Conservation (phyloP, 1,140 invertebrate genomes). For the Hypsibius dujardini region DNA sequence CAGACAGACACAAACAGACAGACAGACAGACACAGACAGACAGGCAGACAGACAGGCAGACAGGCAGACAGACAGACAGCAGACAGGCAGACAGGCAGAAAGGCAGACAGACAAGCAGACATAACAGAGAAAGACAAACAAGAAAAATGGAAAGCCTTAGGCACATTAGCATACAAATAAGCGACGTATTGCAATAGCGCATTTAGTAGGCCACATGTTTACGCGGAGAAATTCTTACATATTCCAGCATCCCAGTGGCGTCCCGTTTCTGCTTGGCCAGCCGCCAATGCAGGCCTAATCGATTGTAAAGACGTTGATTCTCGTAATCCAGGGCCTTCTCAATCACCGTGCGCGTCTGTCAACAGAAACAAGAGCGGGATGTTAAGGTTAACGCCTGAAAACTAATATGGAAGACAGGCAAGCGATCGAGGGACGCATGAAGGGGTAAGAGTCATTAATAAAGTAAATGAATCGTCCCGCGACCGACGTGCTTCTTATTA, state of each 20-base stretch:
- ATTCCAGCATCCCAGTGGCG: conserved; percentile 92
- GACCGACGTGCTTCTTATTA: too few species aligned
- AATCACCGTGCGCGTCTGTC: conserved; percentile 72
- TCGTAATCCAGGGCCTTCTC: conserved; percentile 91
- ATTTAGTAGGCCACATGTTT: background rate
- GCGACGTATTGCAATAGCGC: background rate
- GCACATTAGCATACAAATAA: background rate
- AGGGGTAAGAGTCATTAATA: too few species aligned
- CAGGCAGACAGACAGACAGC: too few species aligned
- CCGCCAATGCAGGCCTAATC: conserved; percentile 48
- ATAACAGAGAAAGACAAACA: too few species aligned
- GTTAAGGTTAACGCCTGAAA: conserved; percentile 16
- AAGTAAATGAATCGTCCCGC: too few species aligned
- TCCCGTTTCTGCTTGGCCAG: conserved; percentile 81
- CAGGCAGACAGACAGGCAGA: too few species aligned
- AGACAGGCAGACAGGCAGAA: background rate
- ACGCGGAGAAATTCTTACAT: conserved; percentile 45
- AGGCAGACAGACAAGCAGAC: background rate
- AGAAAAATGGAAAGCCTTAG: too few species aligned
- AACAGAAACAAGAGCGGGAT: conserved; percentile 30
- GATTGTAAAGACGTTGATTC: conserved; percentile 85
- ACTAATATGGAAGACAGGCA: too few species aligned
- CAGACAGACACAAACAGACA: too few species aligned
- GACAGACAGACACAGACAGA: too few species aligned
- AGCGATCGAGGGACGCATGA: too few species aligned